Evolutionary conservation across 2,797 vertebrate species (phyloP).

Genomic region (Diplodus puntazzo): DNA sequence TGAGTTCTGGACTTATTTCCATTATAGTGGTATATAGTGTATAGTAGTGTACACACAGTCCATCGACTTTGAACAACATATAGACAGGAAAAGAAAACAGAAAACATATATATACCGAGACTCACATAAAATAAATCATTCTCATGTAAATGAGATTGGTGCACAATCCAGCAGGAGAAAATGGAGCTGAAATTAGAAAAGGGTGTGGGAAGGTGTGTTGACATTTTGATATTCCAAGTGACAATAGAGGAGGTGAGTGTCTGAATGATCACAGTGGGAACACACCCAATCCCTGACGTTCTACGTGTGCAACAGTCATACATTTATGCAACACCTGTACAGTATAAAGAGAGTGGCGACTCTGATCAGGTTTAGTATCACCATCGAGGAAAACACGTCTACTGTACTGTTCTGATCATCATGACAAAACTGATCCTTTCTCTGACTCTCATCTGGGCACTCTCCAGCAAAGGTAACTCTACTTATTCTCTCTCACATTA

Average conservation of each 20-base stretch:
- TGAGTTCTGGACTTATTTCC: too few relatives aligned
- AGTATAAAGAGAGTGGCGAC: not conserved
- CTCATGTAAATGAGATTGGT: not conserved
- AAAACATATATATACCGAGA: too few relatives aligned
- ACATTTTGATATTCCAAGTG: not conserved
- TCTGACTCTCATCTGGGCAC: constrained; percentile 20
- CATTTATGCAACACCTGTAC: not conserved
- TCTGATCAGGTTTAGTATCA: not conserved
- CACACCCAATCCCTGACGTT: too few relatives aligned
- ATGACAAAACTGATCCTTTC: constrained; percentile 30
- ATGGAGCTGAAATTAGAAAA: not conserved
- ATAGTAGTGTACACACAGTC: too few relatives aligned
- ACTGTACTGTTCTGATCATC: not conserved
- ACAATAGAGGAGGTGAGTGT: not conserved
- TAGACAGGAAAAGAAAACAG: too few relatives aligned
- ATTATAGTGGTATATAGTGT: too few relatives aligned
- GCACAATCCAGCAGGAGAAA: not conserved
- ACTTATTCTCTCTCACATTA: not conserved
- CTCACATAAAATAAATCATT: too few relatives aligned
- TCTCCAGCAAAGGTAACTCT: constrained; percentile 38
- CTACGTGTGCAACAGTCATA: too few relatives aligned
- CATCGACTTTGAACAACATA: too few relatives aligned
- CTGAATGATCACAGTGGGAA: too few relatives aligned
- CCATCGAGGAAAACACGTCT: not conserved
- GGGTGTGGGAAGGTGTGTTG: not conserved